These are phyloP conservation scores for Microctonus aethiopoides DNA, from an alignment of 2,888 invertebrate genomes.

Conservation along the genomic window DNA sequence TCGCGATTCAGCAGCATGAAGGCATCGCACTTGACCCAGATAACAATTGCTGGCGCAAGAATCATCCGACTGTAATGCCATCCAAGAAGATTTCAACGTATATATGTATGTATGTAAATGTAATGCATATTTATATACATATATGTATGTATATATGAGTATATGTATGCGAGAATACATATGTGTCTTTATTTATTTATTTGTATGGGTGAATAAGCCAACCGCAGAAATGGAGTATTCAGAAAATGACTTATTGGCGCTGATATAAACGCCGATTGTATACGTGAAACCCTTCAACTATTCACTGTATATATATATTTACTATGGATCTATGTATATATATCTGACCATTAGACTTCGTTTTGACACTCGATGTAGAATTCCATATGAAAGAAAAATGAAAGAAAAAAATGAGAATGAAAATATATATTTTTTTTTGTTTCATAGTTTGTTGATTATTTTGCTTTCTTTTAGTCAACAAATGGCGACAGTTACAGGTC, in stretches of 20 bases:
- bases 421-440: not conserved
- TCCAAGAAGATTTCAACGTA: not conserved
- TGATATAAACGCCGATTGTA: not conserved
- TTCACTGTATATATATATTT: not conserved
- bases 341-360: too few relatives aligned
- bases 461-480: not conserved
- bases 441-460: not conserved
- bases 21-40: conserved; percentile 30
- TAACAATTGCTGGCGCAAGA: conserved; percentile 11
- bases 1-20: not conserved
- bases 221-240: not conserved
- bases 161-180: too few relatives aligned
- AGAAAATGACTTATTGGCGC: not conserved
- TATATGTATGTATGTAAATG: not conserved
- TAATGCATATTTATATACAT: not conserved
- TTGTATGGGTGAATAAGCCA: not conserved
- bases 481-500: not conserved
- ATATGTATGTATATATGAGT: too few relatives aligned
- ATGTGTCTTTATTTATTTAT: too few relatives aligned
- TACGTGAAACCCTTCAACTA: conserved; percentile 3
- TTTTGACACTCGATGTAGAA: not conserved
- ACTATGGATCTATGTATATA: too few relatives aligned
- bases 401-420: not conserved
- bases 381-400: not conserved
- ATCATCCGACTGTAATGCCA: not conserved